Conservation (phyloP, 1,140 invertebrate genomes). For the Oryctes rhinoceros region DNA sequence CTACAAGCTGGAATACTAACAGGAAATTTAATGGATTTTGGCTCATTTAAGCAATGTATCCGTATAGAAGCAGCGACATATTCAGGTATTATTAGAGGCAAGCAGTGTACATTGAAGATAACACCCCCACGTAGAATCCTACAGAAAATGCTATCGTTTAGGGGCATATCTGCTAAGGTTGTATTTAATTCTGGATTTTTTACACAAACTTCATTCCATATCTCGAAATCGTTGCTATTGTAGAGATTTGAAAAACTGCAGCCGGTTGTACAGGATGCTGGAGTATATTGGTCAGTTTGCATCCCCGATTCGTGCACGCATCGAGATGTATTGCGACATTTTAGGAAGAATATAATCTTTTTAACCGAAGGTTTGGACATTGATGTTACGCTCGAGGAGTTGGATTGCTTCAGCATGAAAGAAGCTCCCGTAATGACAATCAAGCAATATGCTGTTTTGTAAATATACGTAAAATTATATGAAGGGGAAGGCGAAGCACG, state of each 20-base stretch:
- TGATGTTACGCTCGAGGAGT: constrained; percentile 45
- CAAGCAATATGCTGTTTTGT: constrained; percentile 47
- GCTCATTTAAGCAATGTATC: constrained; percentile 51
- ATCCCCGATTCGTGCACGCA: constrained; percentile 50
- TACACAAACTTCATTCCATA: background rate
- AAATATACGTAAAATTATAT: constrained; percentile 19
- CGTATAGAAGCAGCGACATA: constrained; percentile 47
- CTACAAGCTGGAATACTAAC: constrained; percentile 49
- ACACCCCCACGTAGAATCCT: constrained; percentile 47
- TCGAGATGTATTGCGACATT: constrained; percentile 48
- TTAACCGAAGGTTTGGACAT: constrained; percentile 50
- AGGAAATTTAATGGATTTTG: constrained; percentile 50
- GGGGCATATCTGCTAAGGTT: constrained; percentile 50
- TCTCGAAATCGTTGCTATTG: constrained; percentile 40
- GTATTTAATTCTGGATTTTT: background rate
- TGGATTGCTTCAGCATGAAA: constrained; percentile 46
- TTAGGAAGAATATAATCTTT: constrained; percentile 48
- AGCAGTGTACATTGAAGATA: constrained; percentile 49
- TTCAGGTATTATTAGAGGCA: constrained; percentile 49
- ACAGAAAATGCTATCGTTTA: constrained; percentile 47
- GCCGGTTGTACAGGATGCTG: constrained; percentile 45
- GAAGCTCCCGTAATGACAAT: constrained; percentile 44
- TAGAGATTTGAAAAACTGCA: constrained; percentile 46
- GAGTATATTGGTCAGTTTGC: constrained; percentile 52
- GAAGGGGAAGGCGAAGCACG: no score